Evolutionary conservation across 23 tunicate genomes (phyloP), one percentile per base, ranked within the genome.

Genomic region (Styela plicata): DNA sequence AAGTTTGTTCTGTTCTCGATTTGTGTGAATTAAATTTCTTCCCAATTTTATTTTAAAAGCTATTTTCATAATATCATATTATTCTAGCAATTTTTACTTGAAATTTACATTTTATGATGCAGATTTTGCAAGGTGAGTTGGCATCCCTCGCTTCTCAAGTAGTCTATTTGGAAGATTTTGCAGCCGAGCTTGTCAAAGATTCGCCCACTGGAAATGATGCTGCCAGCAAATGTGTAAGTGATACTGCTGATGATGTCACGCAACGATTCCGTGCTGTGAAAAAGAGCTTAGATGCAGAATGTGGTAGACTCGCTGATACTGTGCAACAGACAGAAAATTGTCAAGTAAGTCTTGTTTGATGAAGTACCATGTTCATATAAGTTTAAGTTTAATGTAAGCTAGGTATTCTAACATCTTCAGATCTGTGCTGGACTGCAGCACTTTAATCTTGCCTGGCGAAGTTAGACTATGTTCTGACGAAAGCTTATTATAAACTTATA

Each of bases 271-370:
- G 81, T 37, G 22, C 81, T n/a, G n/a, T 76, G 32, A 76, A 76
- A 76, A 36, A 13, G 32, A 44, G 1, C 17, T 44, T 76, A 53
- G 81, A 76, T 76, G 66, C 66, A 7, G 81, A 76, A 76, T 76
- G 81, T 26, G 81, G 81, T 36, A 76, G 44, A 44, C 81, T 76
- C 0, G 81, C 81, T 25, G 81, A 76, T 31, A 76, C 81, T 36
- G 81, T 76, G 7, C 81, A 76, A 1, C 81, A 76, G 37, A 76
- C 81, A 52, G 81, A 76, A 53, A 57, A 44, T 25, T 17, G 37
- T 1, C 81, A 76, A 57, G 81, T 76, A 36, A 35, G 52, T 10
- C 30, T n/a, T n/a, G n/a, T n/a, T n/a, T n/a, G n/a, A n/a, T n/a
- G n/a, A n/a, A n/a, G n/a, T n/a, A n/a, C n/a, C n/a, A n/a, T n/a